These are phyloP conservation scores for Tetragonisca angustula DNA, from an alignment of 2,888 invertebrate genomes.

Conservation along the genomic window DNA sequence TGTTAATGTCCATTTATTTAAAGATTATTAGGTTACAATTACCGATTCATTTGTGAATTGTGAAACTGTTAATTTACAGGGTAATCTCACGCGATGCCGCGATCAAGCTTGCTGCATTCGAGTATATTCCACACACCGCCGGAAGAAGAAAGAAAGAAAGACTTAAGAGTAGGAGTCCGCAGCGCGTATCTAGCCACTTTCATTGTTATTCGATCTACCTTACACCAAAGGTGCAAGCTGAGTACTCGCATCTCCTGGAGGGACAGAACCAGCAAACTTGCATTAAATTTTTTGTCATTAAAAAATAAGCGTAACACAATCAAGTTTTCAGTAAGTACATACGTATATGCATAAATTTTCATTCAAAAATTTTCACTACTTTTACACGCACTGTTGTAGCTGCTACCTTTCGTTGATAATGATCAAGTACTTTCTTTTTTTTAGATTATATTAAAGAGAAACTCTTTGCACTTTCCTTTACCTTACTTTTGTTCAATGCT, in stretches of 20 bases:
- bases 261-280: conserved; percentile 5
- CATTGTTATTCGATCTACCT: conserved; percentile 81
- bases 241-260: conserved; percentile 24
- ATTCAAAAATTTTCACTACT: conserved; percentile 7
- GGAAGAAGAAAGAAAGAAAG: conserved; percentile 60
- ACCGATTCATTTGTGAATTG: conserved; percentile 32
- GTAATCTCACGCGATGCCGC: conserved; percentile 24
- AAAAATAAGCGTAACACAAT: not conserved
- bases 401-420: not conserved
- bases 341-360: conserved; percentile 2
- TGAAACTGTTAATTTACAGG: conserved; percentile 36
- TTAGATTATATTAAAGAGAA: conserved; percentile 3
- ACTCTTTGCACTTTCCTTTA: conserved; percentile 2
- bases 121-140: conserved; percentile 28
- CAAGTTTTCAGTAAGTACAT: conserved; percentile 33
- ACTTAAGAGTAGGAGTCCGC: conserved; percentile 48
- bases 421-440: conserved; percentile 30
- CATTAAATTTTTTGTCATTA: not conserved
- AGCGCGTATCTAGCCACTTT: conserved; percentile 77
- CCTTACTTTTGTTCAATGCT: not conserved
- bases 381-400: not conserved
- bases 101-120: conserved; percentile 35
- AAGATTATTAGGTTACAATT: not conserved
- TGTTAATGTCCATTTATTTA: not conserved
- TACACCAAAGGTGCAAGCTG: conserved; percentile 71